These are phyloP conservation scores for Sinelater perroti DNA, from an alignment of 2,888 invertebrate genomes.

Conservation along the genomic window DNA sequence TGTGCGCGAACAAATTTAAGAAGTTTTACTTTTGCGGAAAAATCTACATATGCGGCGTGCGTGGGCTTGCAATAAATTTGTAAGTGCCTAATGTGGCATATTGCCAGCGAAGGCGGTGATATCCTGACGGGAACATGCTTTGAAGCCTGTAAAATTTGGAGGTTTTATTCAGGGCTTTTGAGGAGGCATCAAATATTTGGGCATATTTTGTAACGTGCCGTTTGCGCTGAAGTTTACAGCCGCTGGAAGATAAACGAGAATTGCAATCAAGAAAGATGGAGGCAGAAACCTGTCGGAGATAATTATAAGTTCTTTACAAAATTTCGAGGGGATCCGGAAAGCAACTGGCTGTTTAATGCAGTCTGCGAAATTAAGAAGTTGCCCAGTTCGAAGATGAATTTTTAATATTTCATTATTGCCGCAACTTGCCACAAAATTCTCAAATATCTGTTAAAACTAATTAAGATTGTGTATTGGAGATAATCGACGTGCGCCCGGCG, in stretches of 20 bases:
- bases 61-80: conserved; percentile 9
- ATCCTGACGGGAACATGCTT: no score
- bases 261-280: not conserved
- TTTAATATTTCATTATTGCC: conserved; percentile 21
- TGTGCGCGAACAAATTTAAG: conserved; percentile 39
- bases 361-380: conserved; percentile 17
- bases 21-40: conserved; percentile 15
- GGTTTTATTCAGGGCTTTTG: no score
- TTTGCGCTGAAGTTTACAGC: no score
- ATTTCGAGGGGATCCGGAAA: conserved; percentile 2
- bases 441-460: conserved; percentile 29
- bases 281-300: not conserved
- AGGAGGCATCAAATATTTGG: no score
- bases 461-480: conserved; percentile 37
- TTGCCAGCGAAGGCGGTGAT: no score
- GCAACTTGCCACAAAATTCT: conserved; percentile 19
- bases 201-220: no score
- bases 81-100: no score
- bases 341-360: conserved; percentile 16
- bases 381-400: conserved; percentile 9
- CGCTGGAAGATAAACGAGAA: not conserved
- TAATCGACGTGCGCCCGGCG: conserved; percentile 29
- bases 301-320: conserved; percentile 17
- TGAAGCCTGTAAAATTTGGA: no score
- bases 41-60: not conserved